phyloP scores from a whole-genome alignment of 1,140 invertebrate genomes.

The Catajapyx aquilonaris region DNA sequence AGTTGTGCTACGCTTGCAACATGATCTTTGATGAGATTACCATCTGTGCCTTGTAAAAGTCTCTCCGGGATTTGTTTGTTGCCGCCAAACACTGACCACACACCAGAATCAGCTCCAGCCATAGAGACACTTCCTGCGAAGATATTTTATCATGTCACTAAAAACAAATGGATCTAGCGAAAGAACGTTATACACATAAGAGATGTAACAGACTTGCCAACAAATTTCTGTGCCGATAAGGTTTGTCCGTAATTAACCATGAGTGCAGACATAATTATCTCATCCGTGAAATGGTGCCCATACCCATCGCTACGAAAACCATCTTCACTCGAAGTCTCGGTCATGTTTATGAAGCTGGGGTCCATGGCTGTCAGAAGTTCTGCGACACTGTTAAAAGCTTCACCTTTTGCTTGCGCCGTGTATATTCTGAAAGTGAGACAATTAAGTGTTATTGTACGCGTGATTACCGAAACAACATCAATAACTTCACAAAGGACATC shows the following conservation, averaged over 20 bases:
- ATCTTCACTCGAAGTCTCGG: constrained; percentile 21
- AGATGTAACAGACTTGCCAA: constrained; percentile 30
- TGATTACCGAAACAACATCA: too few relatives aligned
- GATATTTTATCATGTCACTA: too few relatives aligned
- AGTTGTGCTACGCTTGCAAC: too few relatives aligned
- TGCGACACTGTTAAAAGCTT: constrained; percentile 26
- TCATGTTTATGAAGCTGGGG: constrained; percentile 24
- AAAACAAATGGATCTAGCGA: too few relatives aligned
- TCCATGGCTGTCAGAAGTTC: constrained; percentile 30
- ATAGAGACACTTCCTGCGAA: constrained; percentile 26
- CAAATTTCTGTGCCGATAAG: constrained; percentile 32
- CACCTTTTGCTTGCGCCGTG: constrained; percentile 25
- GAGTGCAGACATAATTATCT: constrained; percentile 30
- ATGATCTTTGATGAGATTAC: too few relatives aligned
- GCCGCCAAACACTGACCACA: constrained; percentile 39
- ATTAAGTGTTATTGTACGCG: too few relatives aligned
- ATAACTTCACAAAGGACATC: too few relatives aligned
- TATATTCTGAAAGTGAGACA: constrained; percentile 34
- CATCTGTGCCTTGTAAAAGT: constrained; percentile 18
- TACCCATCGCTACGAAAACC: constrained; percentile 24
- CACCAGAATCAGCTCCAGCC: constrained; percentile 26
- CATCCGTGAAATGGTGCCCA: constrained; percentile 26
- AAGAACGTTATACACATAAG: too few relatives aligned
- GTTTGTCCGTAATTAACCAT: constrained; percentile 42
- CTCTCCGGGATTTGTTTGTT: constrained; percentile 31